These are phyloP conservation scores for Pseudeuparius sepicola DNA, from an alignment of 2,888 invertebrate genomes.

Conservation along the genomic window DNA sequence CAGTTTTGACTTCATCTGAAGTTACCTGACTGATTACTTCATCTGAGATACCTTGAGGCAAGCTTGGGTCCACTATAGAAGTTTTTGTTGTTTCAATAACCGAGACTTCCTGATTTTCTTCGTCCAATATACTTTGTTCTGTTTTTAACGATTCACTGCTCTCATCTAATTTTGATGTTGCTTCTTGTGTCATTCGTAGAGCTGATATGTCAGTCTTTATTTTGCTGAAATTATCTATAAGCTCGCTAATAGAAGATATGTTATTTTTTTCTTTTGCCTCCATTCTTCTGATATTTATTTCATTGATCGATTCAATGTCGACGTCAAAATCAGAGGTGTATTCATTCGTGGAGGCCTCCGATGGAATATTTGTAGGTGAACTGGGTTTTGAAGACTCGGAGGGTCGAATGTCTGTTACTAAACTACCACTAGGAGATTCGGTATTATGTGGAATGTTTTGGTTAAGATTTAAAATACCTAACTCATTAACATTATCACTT, in stretches of 20 bases:
- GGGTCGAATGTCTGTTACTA: constrained; percentile 6
- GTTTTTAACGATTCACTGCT: constrained; percentile 7
- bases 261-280: constrained; percentile 24
- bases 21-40: neutral
- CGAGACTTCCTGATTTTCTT: constrained; percentile 12
- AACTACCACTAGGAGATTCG: constrained; percentile 8
- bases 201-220: constrained; percentile 29
- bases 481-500: constrained; percentile 17
- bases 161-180: constrained; percentile 7
- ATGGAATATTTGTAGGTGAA: constrained; percentile 19
- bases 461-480: no score
- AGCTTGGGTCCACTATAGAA: no score
- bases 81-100: constrained; percentile 18
- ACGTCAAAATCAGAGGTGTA: constrained; percentile 29
- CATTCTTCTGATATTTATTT: no score
- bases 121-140: constrained; percentile 5
- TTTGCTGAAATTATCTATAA: constrained; percentile 30
- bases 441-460: constrained; percentile 6
- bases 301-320: constrained; percentile 19
- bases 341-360: constrained; percentile 10
- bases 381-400: no score
- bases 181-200: constrained; percentile 20
- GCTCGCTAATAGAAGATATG: constrained; percentile 27
- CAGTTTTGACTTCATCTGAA: constrained; percentile 5
- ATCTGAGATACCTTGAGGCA: no score